A percentile compares a stretch with the other conserved stretches of the same genome.
Evolutionary conservation across 2,113 vertebrate genomes (phyloP).

Genomic region (Neogale vison): DNA sequence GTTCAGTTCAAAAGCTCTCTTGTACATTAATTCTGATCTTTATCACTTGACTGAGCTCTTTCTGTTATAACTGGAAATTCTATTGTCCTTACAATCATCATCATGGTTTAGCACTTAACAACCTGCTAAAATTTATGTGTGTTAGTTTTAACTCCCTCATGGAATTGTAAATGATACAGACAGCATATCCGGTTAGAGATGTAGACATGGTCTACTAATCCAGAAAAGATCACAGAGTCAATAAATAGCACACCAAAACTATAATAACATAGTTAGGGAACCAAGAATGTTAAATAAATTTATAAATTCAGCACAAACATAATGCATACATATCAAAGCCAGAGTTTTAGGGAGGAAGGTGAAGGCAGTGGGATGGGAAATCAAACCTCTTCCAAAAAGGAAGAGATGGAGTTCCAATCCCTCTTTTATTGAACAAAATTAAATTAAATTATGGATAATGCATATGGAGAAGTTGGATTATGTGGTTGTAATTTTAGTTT

Average conservation of each 20-base stretch:
- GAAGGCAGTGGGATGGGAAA: background rate
- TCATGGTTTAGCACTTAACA: background rate
- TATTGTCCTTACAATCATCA: background rate
- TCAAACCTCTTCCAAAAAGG: background rate
- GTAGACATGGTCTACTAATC: background rate
- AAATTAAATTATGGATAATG: background rate
- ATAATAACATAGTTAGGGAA: background rate
- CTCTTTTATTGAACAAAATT: background rate
- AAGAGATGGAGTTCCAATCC: background rate
- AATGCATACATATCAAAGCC: background rate
- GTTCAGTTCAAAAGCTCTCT: background rate
- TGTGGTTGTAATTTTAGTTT: background rate
- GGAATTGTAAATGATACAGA: background rate
- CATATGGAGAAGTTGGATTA: background rate
- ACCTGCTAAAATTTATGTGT: background rate
- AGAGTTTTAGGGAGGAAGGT: background rate
- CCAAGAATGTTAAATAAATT: background rate
- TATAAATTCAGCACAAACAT: background rate
- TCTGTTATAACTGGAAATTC: background rate
- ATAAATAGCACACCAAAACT: background rate
- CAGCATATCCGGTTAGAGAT: background rate
- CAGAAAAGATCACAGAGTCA: background rate
- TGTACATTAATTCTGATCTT: background rate
- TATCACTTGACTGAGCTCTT: background rate
- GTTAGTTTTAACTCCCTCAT: background rate